Evolutionary conservation across 1,140 invertebrate genomes (phyloP).

Genomic region (Ctenoplectra terminalis): DNA sequence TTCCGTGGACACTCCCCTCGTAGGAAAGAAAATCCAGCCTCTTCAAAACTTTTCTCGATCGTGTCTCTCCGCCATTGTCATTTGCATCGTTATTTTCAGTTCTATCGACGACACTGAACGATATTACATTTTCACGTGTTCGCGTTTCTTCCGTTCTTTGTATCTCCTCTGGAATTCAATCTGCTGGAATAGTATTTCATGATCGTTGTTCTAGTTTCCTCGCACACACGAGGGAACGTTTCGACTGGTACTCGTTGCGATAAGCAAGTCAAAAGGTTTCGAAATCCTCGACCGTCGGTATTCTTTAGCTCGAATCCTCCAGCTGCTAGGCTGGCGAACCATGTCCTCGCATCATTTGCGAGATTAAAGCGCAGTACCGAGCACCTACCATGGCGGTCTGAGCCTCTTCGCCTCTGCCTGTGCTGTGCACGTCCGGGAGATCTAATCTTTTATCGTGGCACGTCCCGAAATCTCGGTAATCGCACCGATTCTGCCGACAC

Average conservation of each 20-base stretch:
- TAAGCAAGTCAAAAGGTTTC: conserved; percentile 28
- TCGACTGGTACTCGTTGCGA: background rate
- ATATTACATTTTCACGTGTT: background rate
- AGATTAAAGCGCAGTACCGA: conserved; percentile 66
- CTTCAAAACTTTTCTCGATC: background rate
- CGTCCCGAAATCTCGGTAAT: conserved; percentile 51
- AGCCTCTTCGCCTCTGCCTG: background rate
- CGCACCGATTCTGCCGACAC: background rate
- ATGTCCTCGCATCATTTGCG: conserved; percentile 57
- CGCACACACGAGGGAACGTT: background rate
- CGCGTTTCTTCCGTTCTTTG: background rate
- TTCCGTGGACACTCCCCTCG: background rate
- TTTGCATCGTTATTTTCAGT: background rate
- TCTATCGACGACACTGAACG: background rate
- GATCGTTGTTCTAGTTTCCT: background rate
- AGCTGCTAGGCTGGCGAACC: background rate
- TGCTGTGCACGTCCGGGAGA: conserved; percentile 43
- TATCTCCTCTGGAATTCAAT: conserved; percentile 27
- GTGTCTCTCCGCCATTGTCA: background rate
- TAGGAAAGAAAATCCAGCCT: background rate
- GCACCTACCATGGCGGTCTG: conserved; percentile 6
- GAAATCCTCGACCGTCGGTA: background rate
- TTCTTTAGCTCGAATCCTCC: conserved; percentile 5
- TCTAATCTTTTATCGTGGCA: conserved; percentile 67
- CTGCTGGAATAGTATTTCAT: background rate